Conservation (phyloP, 2,888 invertebrate species). For the Dynastes maya region DNA sequence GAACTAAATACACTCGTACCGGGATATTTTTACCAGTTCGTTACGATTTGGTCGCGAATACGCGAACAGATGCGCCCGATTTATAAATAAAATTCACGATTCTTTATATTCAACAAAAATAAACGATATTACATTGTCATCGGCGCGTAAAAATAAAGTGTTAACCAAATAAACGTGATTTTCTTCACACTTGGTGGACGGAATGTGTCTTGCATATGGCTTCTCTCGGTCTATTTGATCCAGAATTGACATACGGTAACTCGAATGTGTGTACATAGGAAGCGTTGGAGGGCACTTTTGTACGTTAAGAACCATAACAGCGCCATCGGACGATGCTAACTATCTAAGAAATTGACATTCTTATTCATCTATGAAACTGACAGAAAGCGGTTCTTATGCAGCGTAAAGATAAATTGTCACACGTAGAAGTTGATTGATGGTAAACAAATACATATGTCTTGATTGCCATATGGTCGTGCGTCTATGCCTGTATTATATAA, state of each 20-base stretch:
- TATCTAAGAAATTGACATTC: slow-evolving; percentile 31
- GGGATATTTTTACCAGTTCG: slow-evolving; percentile 37
- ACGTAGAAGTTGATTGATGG: slow-evolving; percentile 26
- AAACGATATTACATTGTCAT: slow-evolving; percentile 55
- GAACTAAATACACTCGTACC: slow-evolving; percentile 22
- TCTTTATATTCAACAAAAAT: slow-evolving; percentile 49
- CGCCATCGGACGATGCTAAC: slow-evolving; percentile 8
- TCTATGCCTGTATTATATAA: not conserved
- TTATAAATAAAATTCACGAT: slow-evolving; percentile 46
- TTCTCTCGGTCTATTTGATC: slow-evolving; percentile 60
- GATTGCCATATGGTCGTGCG: not conserved
- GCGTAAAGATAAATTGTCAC: slow-evolving; percentile 12
- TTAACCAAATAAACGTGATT: slow-evolving; percentile 62
- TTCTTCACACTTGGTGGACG: slow-evolving; percentile 62
- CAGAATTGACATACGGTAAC: slow-evolving; percentile 59
- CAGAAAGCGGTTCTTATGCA: slow-evolving; percentile 19
- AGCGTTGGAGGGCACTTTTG: slow-evolving; percentile 30
- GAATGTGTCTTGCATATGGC: slow-evolving; percentile 56
- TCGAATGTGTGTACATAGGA: slow-evolving; percentile 38
- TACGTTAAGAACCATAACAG: slow-evolving; percentile 34
- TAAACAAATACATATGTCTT: slow-evolving; percentile 29
- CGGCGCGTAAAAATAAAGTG: slow-evolving; percentile 60
- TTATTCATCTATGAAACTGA: slow-evolving; percentile 10
- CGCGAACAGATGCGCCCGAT: slow-evolving; percentile 39
- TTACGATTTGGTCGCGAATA: slow-evolving; percentile 39